Evolutionary conservation across 2,797 vertebrate genomes (phyloP).

Genomic region (Microctenopoma stevenorrisi): DNA sequence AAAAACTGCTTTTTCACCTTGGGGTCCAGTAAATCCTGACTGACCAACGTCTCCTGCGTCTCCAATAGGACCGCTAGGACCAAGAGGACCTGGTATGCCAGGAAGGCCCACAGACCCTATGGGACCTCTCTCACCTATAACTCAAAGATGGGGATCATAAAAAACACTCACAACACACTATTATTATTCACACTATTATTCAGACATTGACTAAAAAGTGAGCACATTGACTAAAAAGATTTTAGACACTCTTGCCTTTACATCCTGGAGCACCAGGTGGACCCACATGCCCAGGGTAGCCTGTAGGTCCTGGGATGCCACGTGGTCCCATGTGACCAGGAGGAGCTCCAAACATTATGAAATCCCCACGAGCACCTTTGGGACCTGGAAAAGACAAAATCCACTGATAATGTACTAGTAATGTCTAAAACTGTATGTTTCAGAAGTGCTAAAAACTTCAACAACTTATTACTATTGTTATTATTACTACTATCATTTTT

Average conservation of each 20-base stretch:
- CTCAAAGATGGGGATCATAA: slow-evolving; percentile 4
- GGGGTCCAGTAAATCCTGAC: slow-evolving; percentile 60
- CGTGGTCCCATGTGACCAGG: slow-evolving; percentile 31
- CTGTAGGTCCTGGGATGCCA: slow-evolving; percentile 45
- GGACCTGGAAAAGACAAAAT: slow-evolving; percentile 42
- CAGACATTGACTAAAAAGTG: neutral
- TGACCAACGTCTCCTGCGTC: slow-evolving; percentile 63
- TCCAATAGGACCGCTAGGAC: slow-evolving; percentile 57
- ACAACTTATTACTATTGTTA: too few species aligned
- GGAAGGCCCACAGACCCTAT: slow-evolving; percentile 39
- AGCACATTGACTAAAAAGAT: neutral
- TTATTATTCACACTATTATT: neutral
- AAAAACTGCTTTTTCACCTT: slow-evolving; percentile 55
- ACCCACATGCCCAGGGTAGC: slow-evolving; percentile 51
- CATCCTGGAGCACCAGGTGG: slow-evolving; percentile 61
- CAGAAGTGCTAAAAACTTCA: neutral
- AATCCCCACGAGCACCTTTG: slow-evolving; percentile 62
- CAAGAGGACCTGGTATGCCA: slow-evolving; percentile 54
- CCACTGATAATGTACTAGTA: neutral
- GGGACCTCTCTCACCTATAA: slow-evolving; percentile 63
- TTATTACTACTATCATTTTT: too few species aligned
- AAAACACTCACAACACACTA: neutral
- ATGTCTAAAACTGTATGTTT: neutral
- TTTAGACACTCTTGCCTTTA: slow-evolving; percentile 55
- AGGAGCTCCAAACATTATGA: fast-evolving